Evolutionary conservation across 1,140 invertebrate species (phyloP), one percentile per base, ranked within the genome.

Genomic region (Liolophura sinensis): DNA sequence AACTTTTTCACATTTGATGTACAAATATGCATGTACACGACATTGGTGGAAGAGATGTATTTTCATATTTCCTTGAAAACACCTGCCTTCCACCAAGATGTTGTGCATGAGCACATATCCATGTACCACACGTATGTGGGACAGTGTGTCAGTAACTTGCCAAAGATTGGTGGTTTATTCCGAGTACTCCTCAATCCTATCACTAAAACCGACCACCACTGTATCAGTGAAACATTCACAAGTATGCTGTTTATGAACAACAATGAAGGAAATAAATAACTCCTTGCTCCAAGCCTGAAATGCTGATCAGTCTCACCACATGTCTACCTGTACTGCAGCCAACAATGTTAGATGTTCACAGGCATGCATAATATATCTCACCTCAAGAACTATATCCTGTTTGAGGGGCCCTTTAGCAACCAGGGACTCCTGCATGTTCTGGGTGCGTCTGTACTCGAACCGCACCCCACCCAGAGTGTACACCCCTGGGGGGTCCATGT

Each of bases 361-460:
- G 5, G 48, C 25, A 61, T 61, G 49, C 16, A 49, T 46, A 20
- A 46, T 55, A 22, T 20, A 16, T 20, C 60, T 69, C 69, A 90
- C 89, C 82, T 87, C 84, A 52, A 90, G 72, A 0, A 88, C 80
- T 16, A 90, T 76, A 73, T 89, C 87, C 11, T 83, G 80, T 4
- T 86, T 74, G 0, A 88, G 67, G 0, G 89, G 88, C 31, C 90
- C 90, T 52, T 82, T 81, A 0, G 87, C 84, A 65, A 77, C 79
- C 14, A 90, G 78, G 9, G 74, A 63, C 65, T 89, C 87, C 14
- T 75, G 79, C 27, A 84, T 81, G 20, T 81, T 75, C 7, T 75
- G 74, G 14, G 70, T 70, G 57, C 84, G 84, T 27, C 82, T 82
- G 66, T 87, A 86, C 60, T 84, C 80, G 77, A 90, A 89, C 25